Evolutionary conservation across 2,797 vertebrate species (phyloP).

Genomic region (Pseudotriccus pelzelni): DNA sequence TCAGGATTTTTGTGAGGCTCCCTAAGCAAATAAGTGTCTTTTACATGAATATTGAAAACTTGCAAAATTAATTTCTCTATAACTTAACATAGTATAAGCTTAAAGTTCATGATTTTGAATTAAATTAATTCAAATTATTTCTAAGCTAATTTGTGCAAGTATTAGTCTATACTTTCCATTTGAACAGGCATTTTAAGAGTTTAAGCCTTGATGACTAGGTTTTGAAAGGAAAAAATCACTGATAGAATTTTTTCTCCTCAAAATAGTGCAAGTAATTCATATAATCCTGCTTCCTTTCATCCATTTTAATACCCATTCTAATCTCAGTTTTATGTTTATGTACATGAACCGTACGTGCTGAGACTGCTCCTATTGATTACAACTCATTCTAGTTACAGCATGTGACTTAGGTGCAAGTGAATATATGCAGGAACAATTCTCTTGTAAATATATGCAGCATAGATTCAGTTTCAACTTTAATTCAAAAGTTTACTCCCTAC

Average conservation of each 20-base stretch:
- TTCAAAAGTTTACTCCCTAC: neutral
- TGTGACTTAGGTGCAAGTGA: neutral
- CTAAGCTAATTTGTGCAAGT: neutral
- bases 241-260: neutral
- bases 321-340: neutral
- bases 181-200: neutral
- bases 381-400: neutral
- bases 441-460: neutral
- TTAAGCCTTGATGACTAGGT: accelerated
- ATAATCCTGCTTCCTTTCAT: neutral
- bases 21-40: neutral
- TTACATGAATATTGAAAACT: neutral
- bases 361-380: neutral
- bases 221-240: neutral
- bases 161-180: neutral
- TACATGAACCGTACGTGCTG: neutral
- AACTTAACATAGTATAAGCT: neutral
- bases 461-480: neutral
- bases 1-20: neutral
- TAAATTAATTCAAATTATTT: neutral
- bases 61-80: neutral
- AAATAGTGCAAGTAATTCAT: neutral
- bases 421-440: neutral
- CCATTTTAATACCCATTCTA: neutral
- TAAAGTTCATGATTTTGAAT: neutral